Conservation (phyloP, 35 echinoderm and acorn worm genomes). For the Heliocidaris tuberculata region DNA sequence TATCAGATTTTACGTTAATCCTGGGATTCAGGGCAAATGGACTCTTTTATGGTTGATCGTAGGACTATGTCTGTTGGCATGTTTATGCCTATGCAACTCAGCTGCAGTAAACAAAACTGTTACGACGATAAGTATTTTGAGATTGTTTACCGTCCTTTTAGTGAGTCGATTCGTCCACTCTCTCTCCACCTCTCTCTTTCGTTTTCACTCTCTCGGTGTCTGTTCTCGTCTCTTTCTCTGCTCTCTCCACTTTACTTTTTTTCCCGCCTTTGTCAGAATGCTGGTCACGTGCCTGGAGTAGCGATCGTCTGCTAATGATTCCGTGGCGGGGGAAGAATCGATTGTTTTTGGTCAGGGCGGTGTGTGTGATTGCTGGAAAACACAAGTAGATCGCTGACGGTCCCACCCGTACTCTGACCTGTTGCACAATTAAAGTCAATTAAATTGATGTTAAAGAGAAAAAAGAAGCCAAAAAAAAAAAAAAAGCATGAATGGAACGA, state of each 20-base stretch:
- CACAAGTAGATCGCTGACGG: background rate
- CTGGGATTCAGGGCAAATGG: background rate
- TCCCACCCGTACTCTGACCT: background rate
- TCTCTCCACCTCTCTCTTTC: background rate
- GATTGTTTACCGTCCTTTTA: constrained; percentile 4
- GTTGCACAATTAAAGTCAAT: constrained; percentile 11
- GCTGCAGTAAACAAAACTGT: constrained; percentile 1
- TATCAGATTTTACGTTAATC: background rate
- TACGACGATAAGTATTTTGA: background rate
- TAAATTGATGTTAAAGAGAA: background rate
- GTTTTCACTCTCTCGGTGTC: background rate
- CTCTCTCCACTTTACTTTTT: background rate
- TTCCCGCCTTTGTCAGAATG: background rate
- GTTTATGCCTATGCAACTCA: background rate
- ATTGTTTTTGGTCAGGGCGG: background rate
- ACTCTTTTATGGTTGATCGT: background rate
- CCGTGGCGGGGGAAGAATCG: background rate
- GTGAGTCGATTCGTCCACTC: background rate
- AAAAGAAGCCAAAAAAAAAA: background rate
- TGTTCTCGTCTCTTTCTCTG: background rate
- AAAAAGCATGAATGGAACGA: background rate
- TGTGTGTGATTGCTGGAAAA: background rate
- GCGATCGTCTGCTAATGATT: background rate
- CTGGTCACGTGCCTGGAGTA: background rate
- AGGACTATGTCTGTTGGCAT: background rate